Evolutionary conservation across 2,113 vertebrate species (phyloP).

Genomic region (Aptenodytes forsteri): DNA sequence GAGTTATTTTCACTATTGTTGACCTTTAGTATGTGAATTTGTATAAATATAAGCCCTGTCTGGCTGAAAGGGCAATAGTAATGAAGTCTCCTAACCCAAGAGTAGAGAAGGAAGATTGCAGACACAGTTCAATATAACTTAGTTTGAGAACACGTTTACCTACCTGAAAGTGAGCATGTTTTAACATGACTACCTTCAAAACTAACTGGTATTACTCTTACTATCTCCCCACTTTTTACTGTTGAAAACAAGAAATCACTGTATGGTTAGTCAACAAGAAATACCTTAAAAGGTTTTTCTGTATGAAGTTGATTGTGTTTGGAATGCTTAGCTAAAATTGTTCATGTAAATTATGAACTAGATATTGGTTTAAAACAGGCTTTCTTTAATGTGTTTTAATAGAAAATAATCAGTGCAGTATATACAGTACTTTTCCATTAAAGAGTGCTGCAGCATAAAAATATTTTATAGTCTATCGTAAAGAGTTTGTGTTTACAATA

Average conservation of each 20-base stretch:
- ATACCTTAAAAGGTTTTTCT: not conserved
- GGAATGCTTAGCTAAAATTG: not conserved
- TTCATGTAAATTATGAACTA: not conserved
- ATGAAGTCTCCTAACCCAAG: not conserved
- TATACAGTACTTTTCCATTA: not conserved
- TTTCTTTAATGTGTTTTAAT: not conserved
- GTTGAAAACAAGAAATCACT: not conserved
- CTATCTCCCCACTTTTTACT: not conserved
- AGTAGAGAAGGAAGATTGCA: not conserved
- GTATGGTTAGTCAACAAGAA: not conserved
- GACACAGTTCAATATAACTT: not conserved
- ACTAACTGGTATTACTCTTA: not conserved
- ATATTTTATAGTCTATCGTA: not conserved
- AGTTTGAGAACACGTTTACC: rapidly evolving
- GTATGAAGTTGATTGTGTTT: not conserved
- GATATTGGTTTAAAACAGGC: not conserved
- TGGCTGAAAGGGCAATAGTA: not conserved
- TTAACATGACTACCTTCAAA: not conserved
- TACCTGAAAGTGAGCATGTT: not conserved
- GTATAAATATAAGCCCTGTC: not conserved
- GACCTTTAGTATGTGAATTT: not conserved
- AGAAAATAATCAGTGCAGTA: not conserved
- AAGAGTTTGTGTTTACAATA: conserved; percentile 2
- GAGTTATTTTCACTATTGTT: not conserved
- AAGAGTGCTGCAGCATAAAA: not conserved